phyloP scores from a whole-genome alignment of 2,888 invertebrate species.

The Xanthia togata region DNA sequence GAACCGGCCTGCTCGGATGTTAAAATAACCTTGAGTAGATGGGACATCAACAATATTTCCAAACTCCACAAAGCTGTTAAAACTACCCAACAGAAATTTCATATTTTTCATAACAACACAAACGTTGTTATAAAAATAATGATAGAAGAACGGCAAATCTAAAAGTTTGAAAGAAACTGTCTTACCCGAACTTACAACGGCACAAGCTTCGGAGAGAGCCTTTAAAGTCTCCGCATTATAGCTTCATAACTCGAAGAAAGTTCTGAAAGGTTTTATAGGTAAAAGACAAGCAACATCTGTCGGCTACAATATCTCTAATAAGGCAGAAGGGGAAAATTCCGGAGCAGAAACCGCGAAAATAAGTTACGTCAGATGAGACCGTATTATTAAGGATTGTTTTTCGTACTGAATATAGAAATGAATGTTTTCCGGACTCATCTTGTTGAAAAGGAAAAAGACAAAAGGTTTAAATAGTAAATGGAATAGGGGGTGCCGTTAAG shows the following conservation, averaged over 20 bases:
- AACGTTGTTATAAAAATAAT: too few species aligned
- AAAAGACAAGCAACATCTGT: constrained; percentile 72
- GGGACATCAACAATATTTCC: background rate
- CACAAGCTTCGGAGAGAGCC: constrained; percentile 53
- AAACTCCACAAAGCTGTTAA: background rate
- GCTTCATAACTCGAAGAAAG: constrained; percentile 65
- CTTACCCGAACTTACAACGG: constrained; percentile 50
- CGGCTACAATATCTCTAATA: constrained; percentile 65
- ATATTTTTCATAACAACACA: constrained; percentile 31
- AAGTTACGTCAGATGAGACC: constrained; percentile 53
- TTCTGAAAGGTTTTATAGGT: constrained; percentile 66
- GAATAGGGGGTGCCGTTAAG: background rate
- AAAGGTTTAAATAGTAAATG: background rate
- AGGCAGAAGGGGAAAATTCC: constrained; percentile 58
- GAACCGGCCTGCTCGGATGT: background rate
- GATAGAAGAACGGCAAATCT: background rate
- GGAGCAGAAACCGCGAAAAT: constrained; percentile 54
- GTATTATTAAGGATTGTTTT: constrained; percentile 60
- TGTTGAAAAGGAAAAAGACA: background rate
- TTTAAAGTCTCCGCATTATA: constrained; percentile 65
- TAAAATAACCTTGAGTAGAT: background rate
- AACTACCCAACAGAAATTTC: constrained; percentile 26
- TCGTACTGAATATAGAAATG: constrained; percentile 33
- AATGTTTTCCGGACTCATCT: background rate
- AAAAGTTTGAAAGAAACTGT: constrained; percentile 61